phyloP scores from a whole-genome alignment of 2,888 invertebrate species.

The Tenthredo distinguenda region DNA sequence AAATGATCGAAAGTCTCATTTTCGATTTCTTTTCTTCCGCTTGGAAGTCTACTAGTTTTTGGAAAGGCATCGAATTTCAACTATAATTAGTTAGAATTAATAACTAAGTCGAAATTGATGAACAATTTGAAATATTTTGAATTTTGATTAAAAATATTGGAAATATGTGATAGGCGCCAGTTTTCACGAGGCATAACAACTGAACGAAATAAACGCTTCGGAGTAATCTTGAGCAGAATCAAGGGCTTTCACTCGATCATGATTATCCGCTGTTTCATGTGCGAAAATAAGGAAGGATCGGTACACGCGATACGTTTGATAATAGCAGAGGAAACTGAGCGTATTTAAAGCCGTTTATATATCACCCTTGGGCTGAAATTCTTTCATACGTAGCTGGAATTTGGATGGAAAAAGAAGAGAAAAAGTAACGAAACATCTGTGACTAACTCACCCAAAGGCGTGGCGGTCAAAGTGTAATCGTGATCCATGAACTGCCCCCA shows the following conservation, averaged over 20 bases:
- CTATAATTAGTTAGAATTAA: neutral
- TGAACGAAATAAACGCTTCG: neutral
- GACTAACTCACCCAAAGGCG: conserved; percentile 87
- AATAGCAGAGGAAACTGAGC: neutral
- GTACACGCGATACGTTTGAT: neutral
- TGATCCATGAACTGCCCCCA: conserved; percentile 98
- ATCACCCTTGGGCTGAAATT: neutral
- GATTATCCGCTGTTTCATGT: neutral
- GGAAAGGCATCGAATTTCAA: neutral
- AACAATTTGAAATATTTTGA: no score
- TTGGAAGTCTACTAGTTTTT: neutral
- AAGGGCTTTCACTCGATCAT: conserved; percentile 24
- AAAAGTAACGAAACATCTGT: neutral
- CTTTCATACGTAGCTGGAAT: neutral
- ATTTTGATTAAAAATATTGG: neutral
- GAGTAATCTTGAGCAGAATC: neutral
- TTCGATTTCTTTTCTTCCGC: neutral
- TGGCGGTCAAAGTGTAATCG: conserved; percentile 93
- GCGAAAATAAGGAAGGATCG: neutral
- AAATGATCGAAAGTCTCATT: neutral
- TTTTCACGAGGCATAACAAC: neutral
- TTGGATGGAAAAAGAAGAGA: neutral
- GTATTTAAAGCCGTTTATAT: neutral
- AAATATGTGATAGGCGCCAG: neutral
- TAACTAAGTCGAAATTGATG: neutral